These are phyloP conservation scores for Drosophila yakuba DNA, from an alignment of 1,140 invertebrate species.

Conservation along the genomic window DNA sequence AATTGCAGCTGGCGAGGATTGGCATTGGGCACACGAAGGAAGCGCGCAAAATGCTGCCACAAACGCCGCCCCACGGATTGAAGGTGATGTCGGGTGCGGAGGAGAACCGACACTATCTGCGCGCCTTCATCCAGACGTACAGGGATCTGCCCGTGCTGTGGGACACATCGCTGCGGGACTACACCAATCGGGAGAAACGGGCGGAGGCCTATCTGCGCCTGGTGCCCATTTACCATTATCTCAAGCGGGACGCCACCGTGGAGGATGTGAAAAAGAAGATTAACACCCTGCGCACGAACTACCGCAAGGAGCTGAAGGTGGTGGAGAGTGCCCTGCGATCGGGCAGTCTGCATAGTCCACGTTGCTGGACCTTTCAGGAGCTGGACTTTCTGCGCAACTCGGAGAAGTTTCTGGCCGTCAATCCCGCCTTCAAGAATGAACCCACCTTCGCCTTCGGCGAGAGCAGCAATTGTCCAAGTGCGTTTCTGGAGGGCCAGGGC, in stretches of 20 bases:
- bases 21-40: constrained; percentile 14
- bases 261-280: constrained; percentile 83
- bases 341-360: constrained; percentile 69
- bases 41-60: constrained; percentile 57
- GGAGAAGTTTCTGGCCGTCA: constrained; percentile 77
- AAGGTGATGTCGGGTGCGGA: constrained; percentile 77
- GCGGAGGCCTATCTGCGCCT: constrained; percentile 75
- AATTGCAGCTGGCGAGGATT: constrained; percentile 16
- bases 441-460: constrained; percentile 65
- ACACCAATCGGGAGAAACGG: constrained; percentile 79
- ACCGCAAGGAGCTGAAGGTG: constrained; percentile 78
- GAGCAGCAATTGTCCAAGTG: constrained; percentile 57
- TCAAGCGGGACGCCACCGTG: constrained; percentile 76
- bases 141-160: constrained; percentile 76
- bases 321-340: constrained; percentile 72
- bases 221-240: constrained; percentile 79
- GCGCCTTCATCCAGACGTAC: constrained; percentile 78
- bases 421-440: constrained; percentile 70
- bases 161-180: constrained; percentile 78
- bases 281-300: constrained; percentile 77
- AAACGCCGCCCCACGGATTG: constrained; percentile 52
- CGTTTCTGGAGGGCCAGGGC: constrained; percentile 56
- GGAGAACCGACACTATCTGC: constrained; percentile 76
- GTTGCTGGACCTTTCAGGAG: constrained; percentile 81
- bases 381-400: constrained; percentile 78